phyloP scores from a whole-genome alignment of 2,797 vertebrate species.

The Anniella stebbinsi region DNA sequence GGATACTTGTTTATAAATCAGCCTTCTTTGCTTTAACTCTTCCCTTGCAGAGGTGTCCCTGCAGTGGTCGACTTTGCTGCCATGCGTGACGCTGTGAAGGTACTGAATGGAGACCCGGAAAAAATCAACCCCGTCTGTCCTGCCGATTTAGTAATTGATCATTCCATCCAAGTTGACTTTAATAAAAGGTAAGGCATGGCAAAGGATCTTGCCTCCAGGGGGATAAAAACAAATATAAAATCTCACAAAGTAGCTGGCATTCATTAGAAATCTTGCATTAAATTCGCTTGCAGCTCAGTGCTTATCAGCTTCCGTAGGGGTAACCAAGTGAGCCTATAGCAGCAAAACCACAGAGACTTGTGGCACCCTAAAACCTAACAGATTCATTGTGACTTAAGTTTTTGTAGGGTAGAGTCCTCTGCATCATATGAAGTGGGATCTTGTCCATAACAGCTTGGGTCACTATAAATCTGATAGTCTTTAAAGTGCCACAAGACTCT shows the following conservation, averaged over 20 bases:
- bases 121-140: conserved; percentile 97
- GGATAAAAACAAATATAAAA: background rate
- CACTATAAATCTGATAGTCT: too few species aligned
- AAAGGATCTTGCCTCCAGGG: conserved; percentile 17
- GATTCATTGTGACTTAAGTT: too few species aligned
- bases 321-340: too few species aligned
- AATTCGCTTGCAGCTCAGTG: background rate
- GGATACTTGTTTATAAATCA: background rate
- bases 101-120: conserved; percentile 91
- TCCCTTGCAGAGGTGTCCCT: conserved; percentile 88
- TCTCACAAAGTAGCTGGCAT: background rate
- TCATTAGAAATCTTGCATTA: background rate
- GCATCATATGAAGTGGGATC: too few species aligned
- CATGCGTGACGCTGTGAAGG: conserved; percentile 95
- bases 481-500: too few species aligned
- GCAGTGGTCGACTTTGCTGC: conserved; percentile 98
- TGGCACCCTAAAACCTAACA: too few species aligned
- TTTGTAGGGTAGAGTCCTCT: too few species aligned
- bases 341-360: too few species aligned
- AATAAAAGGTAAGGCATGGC: conserved; percentile 88
- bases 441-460: too few species aligned
- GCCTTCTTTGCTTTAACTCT: conserved; percentile 27
- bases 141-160: conserved; percentile 96
- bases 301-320: too few species aligned
- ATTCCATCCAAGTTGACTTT: conserved; percentile 98